Base-by-base conservation (phyloP, 30 jellyfish, hydroid and myxozoan species). In the Phacellophora camtschatica region DNA sequence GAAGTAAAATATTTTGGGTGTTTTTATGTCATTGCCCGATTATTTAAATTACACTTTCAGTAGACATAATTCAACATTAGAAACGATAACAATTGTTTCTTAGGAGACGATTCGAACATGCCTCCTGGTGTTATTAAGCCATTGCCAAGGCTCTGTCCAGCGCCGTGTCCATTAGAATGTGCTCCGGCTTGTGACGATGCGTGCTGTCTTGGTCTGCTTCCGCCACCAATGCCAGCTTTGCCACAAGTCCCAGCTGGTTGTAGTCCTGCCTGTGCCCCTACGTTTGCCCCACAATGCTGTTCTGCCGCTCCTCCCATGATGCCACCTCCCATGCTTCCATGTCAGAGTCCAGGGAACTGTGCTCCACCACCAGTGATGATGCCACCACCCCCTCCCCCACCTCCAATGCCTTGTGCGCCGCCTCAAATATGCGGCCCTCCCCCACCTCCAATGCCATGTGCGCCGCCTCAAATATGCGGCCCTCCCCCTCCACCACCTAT, bases 291-390 rank as follows among this genome's bases (percentile, higher is more conserved):
- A 35, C 64, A 82, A 5, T 78, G 90, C 41, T 78, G 90, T 53
- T 63, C 90, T 34, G 90, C 90, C 69, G 58, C 82, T 46, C 90
- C 90, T 53, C 90, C 90, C 48, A 16, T 63, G 37, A 63, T 78
- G 68, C 96, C 96, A 63, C 90, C 96, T 0, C 96, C 90, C 27
- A 80, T 63, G 81, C 64, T 70, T 25, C 96, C 96, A 57, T 69
- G 84, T 43, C 80, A 49, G 31, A 54, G 89, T 34, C 89, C 95
- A 23, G 85, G 75, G 41, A 59, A 28, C 18, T 78, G 88, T 71
- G 83, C 81, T 10, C 90, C 90, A 45, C 90, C 83, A 2, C 90
- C 96, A 42, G 46, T 70, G 83, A 63, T 76, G 77, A 74, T 87
- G 25, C 87, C 95, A 28, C 90, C 90, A 59, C 92, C 77, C 25